phyloP scores from a whole-genome alignment of 2,888 invertebrate species.

The Andrena bicolor region DNA sequence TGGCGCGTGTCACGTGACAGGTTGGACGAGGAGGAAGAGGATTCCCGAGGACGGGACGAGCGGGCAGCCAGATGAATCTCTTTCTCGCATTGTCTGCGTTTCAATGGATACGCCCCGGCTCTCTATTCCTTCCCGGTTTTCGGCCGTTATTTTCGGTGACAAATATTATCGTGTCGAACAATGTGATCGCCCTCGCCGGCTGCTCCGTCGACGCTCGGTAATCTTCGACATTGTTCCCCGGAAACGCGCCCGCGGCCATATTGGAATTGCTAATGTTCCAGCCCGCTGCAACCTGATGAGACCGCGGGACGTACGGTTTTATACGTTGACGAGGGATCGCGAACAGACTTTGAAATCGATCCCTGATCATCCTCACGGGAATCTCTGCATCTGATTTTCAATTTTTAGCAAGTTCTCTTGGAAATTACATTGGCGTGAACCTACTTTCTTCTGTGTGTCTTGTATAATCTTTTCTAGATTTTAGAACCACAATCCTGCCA shows the following conservation, averaged over 20 bases:
- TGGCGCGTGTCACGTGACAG: slow-evolving; percentile 75
- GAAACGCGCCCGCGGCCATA: slow-evolving; percentile 80
- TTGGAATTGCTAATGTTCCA: slow-evolving; percentile 81
- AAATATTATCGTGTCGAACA: slow-evolving; percentile 85
- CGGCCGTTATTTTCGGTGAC: slow-evolving; percentile 83
- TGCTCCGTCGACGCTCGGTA: slow-evolving; percentile 73
- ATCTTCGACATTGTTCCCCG: slow-evolving; percentile 82
- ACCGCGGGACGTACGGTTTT: slow-evolving; percentile 46
- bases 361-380: background rate
- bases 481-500: too few relatives aligned
- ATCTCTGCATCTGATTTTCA: background rate
- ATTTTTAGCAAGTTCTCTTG: background rate
- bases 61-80: slow-evolving; percentile 82
- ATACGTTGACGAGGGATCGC: slow-evolving; percentile 44
- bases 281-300: slow-evolving; percentile 58
- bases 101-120: slow-evolving; percentile 81
- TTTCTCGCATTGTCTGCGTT: slow-evolving; percentile 82
- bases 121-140: slow-evolving; percentile 77
- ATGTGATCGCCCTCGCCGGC: slow-evolving; percentile 82
- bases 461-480: too few relatives aligned
- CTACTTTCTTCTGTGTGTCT: too few relatives aligned
- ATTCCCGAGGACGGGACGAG: slow-evolving; percentile 62
- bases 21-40: slow-evolving; percentile 64
- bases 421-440: background rate
- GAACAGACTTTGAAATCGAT: slow-evolving; percentile 39